These are phyloP conservation scores for Clinocottus analis DNA, from an alignment of 2,113 vertebrate species.

Conservation along the genomic window DNA sequence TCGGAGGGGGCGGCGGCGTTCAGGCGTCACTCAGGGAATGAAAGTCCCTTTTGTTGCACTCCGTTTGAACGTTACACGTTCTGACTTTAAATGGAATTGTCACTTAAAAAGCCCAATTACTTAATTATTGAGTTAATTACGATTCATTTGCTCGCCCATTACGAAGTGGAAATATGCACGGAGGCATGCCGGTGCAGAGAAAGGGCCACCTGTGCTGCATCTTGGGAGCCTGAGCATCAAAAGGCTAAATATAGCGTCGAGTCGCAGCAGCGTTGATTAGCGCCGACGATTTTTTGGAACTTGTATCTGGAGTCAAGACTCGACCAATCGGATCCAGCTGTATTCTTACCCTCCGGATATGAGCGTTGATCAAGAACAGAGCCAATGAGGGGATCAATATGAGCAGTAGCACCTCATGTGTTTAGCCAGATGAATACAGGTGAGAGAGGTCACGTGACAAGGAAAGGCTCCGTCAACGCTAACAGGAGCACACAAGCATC, in stretches of 20 bases:
- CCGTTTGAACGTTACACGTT: constrained; percentile 5
- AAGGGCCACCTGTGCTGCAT: not conserved
- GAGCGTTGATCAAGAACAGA: not conserved
- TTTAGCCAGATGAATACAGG: not conserved
- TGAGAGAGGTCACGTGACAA: not conserved
- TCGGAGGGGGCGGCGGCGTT: constrained; percentile 43
- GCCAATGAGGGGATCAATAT: not conserved
- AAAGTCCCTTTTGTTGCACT: constrained; percentile 9
- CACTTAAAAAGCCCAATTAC: constrained; percentile 19
- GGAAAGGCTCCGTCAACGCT: not conserved
- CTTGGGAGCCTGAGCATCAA: not conserved
- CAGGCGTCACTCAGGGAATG: constrained; percentile 52
- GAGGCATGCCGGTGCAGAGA: not conserved
- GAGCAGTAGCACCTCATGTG: not conserved
- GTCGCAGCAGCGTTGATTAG: not conserved
- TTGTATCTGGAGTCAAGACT: not conserved
- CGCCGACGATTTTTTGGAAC: not conserved
- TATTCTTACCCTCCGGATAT: not conserved
- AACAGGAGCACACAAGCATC: not conserved
- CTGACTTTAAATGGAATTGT: constrained; percentile 16
- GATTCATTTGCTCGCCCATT: not conserved
- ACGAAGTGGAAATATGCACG: constrained; percentile 4
- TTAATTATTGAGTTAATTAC: constrained; percentile 15
- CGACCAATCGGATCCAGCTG: not conserved
- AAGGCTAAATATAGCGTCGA: not conserved